phyloP scores from a whole-genome alignment of 2,113 vertebrate genomes.

The Catharus bicknelli region DNA sequence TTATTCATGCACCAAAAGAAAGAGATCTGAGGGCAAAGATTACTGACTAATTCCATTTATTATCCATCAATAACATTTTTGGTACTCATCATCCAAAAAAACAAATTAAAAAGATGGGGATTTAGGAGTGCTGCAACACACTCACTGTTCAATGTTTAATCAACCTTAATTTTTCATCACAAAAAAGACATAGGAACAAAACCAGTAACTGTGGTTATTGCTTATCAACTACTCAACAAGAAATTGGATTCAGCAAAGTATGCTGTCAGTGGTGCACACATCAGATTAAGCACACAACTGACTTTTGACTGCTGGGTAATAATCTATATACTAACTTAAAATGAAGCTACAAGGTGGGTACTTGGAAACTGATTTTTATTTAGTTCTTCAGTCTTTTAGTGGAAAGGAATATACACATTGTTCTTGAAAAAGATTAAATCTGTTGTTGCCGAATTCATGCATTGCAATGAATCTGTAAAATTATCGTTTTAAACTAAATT shows the following conservation, averaged over 20 bases:
- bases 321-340: not conserved
- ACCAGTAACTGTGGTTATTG: conserved; percentile 9
- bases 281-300: conserved; percentile 19
- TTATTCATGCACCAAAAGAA: conserved; percentile 35
- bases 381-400: not conserved
- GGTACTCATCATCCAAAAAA: not conserved
- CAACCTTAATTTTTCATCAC: not conserved
- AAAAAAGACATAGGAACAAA: not conserved
- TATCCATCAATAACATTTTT: not conserved
- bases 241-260: conserved; percentile 34
- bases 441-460: not conserved
- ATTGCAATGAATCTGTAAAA: not conserved
- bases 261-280: not conserved
- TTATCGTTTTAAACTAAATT: not conserved
- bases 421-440: not conserved
- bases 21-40: conserved; percentile 20
- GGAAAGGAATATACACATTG: not conserved
- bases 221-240: conserved; percentile 22
- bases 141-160: not conserved
- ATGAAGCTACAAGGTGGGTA: not conserved
- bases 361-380: not conserved
- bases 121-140: not conserved
- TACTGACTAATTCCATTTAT: not conserved
- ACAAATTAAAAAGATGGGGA: not conserved
- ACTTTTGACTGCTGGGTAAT: not conserved